Percentiles rank a stretch among this genome's conserved stretches.
These are phyloP conservation scores for Nestor notabilis DNA, from an alignment of 2,113 vertebrate genomes.

Conservation along the genomic window DNA sequence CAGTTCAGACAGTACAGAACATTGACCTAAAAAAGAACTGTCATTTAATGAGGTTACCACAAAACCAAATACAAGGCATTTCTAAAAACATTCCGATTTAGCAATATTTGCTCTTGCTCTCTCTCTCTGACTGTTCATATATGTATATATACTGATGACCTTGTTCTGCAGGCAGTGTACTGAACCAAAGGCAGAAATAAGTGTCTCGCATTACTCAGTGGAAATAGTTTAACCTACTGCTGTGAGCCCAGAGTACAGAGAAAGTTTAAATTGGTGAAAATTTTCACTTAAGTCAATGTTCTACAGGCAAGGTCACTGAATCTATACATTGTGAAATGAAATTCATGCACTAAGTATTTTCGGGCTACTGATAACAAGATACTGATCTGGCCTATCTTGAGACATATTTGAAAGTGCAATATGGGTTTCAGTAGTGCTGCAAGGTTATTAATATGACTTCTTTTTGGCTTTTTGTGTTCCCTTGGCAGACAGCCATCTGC, in stretches of 20 bases:
- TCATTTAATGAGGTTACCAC: constrained; percentile 33
- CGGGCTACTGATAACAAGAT: neutral
- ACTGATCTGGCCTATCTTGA: neutral
- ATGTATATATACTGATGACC: neutral
- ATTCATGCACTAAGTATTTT: neutral
- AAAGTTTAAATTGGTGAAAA: neutral
- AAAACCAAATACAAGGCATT: neutral
- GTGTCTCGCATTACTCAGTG: rapidly evolving
- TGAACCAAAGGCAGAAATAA: neutral
- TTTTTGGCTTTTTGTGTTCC: neutral
- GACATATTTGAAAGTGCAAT: neutral
- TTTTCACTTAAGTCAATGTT: neutral
- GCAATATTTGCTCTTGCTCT: neutral
- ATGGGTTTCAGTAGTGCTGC: neutral
- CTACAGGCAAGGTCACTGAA: neutral
- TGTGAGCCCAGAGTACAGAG: neutral
- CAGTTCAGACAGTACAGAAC: constrained; percentile 93
- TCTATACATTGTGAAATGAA: neutral
- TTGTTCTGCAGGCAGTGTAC: neutral
- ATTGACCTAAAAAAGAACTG: constrained; percentile 83
- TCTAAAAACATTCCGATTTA: neutral
- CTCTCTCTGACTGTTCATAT: neutral
- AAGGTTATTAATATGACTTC: neutral
- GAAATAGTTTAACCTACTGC: neutral
- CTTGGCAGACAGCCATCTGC: neutral